These are phyloP conservation scores for Caradrina clavipalpis DNA, from an alignment of 2,888 invertebrate species.

Conservation along the genomic window DNA sequence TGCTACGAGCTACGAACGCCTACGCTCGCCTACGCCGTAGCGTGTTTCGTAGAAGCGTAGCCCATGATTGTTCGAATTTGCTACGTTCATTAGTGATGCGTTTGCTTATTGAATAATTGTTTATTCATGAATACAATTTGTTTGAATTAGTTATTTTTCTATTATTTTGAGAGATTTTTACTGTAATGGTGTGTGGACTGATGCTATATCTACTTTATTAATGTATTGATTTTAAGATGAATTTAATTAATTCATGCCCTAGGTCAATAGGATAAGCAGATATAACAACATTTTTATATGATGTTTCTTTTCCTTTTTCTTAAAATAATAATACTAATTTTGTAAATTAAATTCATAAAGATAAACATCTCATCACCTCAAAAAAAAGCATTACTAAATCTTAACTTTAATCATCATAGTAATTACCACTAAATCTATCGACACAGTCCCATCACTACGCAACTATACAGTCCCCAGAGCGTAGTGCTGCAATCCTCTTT, in stretches of 20 bases:
- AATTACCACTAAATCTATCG: conserved; percentile 33
- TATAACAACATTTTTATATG: too few relatives aligned
- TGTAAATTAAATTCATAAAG: too few relatives aligned
- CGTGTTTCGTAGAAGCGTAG: conserved; percentile 56
- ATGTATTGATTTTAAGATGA: too few relatives aligned
- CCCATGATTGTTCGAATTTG: conserved; percentile 23
- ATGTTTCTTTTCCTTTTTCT: too few relatives aligned
- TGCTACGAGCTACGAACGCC: conserved; percentile 59
- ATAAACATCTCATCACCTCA: too few relatives aligned
- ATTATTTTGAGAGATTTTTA: neutral
- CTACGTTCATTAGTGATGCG: conserved; percentile 40
- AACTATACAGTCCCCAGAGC: conserved; percentile 78
- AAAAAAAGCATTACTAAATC: too few relatives aligned
- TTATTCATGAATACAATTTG: neutral
- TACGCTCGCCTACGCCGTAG: conserved; percentile 59
- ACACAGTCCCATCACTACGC: conserved; percentile 50
- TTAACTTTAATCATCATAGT: too few relatives aligned
- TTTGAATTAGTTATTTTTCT: neutral
- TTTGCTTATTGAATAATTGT: conserved; percentile 14
- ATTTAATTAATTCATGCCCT: too few relatives aligned
- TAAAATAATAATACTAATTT: too few relatives aligned
- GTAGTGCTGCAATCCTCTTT: conserved; percentile 81
- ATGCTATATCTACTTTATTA: too few relatives aligned
- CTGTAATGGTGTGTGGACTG: neutral
- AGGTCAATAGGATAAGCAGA: neutral